Conservation (phyloP, 2,113 vertebrate genomes). For the Catharus minimus region DNA sequence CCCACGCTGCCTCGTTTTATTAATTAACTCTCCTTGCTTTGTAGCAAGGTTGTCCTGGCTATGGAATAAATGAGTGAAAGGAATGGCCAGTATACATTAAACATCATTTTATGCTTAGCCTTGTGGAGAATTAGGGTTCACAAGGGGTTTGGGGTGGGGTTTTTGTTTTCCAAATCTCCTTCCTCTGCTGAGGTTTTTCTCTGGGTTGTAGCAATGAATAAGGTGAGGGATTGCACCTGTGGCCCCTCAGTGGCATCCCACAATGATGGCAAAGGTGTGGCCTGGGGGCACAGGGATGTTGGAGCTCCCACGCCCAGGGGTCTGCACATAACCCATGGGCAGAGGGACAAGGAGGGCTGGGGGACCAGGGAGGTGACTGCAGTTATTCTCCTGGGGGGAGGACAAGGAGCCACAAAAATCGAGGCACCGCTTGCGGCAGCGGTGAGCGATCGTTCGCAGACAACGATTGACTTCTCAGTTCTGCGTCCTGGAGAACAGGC, state of each 20-base stretch:
- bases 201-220: neutral
- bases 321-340: rapidly evolving
- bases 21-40: slow-evolving; percentile 67
- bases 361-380: rapidly evolving
- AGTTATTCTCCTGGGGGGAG: neutral
- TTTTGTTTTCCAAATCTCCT: neutral
- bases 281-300: rapidly evolving
- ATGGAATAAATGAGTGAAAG: slow-evolving; percentile 35
- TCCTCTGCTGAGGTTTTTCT: neutral
- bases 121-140: neutral
- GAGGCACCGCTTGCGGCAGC: neutral
- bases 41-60: slow-evolving; percentile 6
- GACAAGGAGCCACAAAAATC: neutral
- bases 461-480: neutral
- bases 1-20: slow-evolving; percentile 69
- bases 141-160: rapidly evolving
- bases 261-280: neutral
- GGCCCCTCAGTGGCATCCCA: neutral
- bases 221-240: neutral
- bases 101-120: neutral
- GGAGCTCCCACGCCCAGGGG: rapidly evolving
- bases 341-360: neutral
- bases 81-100: slow-evolving; percentile 27
- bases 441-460: neutral
- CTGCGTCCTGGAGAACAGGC: slow-evolving; percentile 1